phyloP scores from a whole-genome alignment of 2,888 invertebrate genomes.

The Cecidostiba fungosa region DNA sequence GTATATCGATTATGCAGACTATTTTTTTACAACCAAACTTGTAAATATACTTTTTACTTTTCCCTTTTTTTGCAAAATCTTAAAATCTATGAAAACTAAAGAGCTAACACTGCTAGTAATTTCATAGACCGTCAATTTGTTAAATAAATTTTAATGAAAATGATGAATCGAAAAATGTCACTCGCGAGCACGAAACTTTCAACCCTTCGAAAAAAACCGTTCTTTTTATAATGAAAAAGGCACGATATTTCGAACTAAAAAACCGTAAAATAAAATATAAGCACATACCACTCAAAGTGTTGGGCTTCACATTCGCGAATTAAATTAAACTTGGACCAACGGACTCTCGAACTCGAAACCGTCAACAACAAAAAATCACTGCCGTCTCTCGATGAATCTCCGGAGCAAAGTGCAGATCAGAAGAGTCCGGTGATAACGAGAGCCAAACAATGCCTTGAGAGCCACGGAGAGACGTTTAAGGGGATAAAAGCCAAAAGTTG shows the following conservation, averaged over 20 bases:
- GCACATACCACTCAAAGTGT: background rate
- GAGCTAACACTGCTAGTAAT: no score
- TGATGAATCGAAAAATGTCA: no score
- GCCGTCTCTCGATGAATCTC: no score
- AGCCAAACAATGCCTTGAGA: slow-evolving; percentile 3
- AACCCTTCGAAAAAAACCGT: background rate
- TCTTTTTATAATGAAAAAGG: background rate
- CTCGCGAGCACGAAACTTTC: background rate
- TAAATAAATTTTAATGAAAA: no score
- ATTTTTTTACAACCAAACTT: no score
- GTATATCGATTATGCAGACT: no score
- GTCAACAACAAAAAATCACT: background rate
- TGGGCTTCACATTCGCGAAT: background rate
- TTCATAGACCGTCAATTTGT: no score
- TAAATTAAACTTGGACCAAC: background rate
- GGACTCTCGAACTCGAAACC: background rate
- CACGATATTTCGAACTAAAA: background rate
- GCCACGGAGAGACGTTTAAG: slow-evolving; percentile 2
- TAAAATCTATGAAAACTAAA: no score
- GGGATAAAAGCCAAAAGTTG: slow-evolving; percentile 65
- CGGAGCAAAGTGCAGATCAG: no score
- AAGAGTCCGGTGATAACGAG: background rate
- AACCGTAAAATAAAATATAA: background rate
- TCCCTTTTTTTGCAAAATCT: no score
- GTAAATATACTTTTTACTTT: no score